phyloP scores from a whole-genome alignment of 2,888 invertebrate genomes.

The Nesidiocoris tenuis region DNA sequence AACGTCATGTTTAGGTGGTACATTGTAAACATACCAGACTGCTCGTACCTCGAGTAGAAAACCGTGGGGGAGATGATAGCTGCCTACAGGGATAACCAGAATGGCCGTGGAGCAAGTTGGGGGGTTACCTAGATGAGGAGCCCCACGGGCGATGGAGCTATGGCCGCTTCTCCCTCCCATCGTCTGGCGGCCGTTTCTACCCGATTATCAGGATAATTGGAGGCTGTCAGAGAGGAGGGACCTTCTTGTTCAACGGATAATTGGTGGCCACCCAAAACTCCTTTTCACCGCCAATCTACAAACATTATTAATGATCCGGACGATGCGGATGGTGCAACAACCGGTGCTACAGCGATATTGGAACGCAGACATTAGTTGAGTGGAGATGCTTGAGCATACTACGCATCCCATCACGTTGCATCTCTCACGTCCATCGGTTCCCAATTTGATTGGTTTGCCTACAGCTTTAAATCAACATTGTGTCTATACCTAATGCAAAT shows the following conservation, averaged over 20 bases:
- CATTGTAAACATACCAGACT: neutral
- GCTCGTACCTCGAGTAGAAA: too few relatives aligned
- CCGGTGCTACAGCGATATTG: too few relatives aligned
- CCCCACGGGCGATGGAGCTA: slow-evolving; percentile 10
- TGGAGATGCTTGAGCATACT: too few relatives aligned
- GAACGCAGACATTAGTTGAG: too few relatives aligned
- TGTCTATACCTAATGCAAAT: too few relatives aligned
- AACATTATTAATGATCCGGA: slow-evolving; percentile 34
- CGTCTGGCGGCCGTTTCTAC: neutral
- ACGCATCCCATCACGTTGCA: too few relatives aligned
- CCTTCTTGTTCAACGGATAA: slow-evolving; percentile 4
- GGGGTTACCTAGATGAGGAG: too few relatives aligned
- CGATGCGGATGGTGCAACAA: neutral
- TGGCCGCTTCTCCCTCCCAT: neutral
- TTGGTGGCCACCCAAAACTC: slow-evolving; percentile 39
- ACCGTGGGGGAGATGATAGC: neutral
- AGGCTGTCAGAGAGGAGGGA: slow-evolving; percentile 22
- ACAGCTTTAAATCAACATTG: too few relatives aligned
- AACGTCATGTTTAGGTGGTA: neutral
- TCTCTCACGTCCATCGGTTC: neutral
- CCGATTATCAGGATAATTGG: slow-evolving; percentile 37
- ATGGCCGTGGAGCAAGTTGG: too few relatives aligned
- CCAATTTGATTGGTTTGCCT: neutral
- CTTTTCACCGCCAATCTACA: slow-evolving; percentile 35
- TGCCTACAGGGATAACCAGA: neutral